Conservation (phyloP, 2,113 vertebrate genomes). For the Oncorhynchus tshawytscha region DNA sequence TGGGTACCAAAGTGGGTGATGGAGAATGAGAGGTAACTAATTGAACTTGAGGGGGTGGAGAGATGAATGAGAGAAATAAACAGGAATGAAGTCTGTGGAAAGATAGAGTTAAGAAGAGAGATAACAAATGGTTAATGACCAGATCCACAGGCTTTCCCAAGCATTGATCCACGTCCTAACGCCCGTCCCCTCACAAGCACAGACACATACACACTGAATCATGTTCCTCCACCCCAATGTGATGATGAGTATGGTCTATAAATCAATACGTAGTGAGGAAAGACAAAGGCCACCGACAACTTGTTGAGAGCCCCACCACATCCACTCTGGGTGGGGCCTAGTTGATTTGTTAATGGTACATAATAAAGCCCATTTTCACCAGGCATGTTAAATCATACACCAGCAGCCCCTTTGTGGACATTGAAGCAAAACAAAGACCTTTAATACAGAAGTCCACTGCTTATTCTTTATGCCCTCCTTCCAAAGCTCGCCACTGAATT, state of each 20-base stretch:
- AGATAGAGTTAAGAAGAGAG: conserved; percentile 12
- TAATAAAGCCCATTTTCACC: conserved; percentile 86
- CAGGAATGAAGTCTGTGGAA: conserved; percentile 15
- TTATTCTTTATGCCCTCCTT: conserved; percentile 50
- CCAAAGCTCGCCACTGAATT: conserved; percentile 88
- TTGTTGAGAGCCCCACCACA: conserved; percentile 78
- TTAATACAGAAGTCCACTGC: conserved; percentile 59
- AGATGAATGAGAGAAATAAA: conserved; percentile 29
- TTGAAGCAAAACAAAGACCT: conserved; percentile 71
- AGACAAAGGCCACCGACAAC: conserved; percentile 61
- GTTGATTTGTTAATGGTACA: conserved; percentile 90
- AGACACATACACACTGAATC: not conserved
- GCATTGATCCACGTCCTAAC: not conserved
- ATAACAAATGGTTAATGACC: conserved; percentile 41
- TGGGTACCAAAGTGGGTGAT: conserved; percentile 16
- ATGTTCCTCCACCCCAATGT: conserved; percentile 77
- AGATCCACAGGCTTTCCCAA: conserved; percentile 5
- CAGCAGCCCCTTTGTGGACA: conserved; percentile 78
- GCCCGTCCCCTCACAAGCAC: not conserved
- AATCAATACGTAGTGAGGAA: conserved; percentile 77
- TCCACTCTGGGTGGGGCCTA: conserved; percentile 72
- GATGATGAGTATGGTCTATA: conserved; percentile 84
- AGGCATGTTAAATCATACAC: conserved; percentile 88
- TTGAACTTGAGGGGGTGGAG: conserved; percentile 20
- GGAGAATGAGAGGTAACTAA: conserved; percentile 12